Evolutionary conservation across 1,140 invertebrate species (phyloP), one percentile per base, ranked within the genome.

Genomic region (Anoplophora glabripennis): DNA sequence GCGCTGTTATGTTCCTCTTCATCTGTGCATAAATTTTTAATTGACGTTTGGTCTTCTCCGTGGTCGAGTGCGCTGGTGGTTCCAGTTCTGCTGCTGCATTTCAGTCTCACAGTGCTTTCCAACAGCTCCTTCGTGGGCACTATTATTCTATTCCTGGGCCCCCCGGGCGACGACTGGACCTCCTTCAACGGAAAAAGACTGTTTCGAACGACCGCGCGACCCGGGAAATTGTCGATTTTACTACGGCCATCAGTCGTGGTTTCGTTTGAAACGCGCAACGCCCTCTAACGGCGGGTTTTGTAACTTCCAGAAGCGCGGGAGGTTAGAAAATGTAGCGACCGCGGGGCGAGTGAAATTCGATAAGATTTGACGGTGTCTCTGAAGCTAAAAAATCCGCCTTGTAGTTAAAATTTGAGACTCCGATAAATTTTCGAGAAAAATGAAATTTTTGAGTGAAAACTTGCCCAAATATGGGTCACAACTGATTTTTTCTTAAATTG

Each of bases 21-120:
- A 46, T 46, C 44, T 46, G 17, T 14, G 44, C 44, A 46, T 46
- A 28, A 46, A 46, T 18, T 46, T 46, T 46, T 46, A 46, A 46
- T 46, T 46, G 17, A 15, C 28, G 18, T 46, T 46, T 46, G 44
- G 17, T 17, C 15, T 46, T 46, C 44, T 18, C 8, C 44, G 44
- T 21, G 12, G 44, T 46, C 21, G 21, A 5, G 3, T 28, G 21
- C 21, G 21, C 21, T 46, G 44, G 17, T 18, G 44, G 44, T 46
- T n/a, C 44, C 15, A 46, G 44, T 15, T 46, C 8, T 46, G 44
- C 17, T 46, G 44, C 44, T 46, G 44, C 15, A 46, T 8, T 46
- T 28, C 4, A 46, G 15, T 10, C 12, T 17, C 4, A 18, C 44
- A n/a, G 17, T 46, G 15, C 18, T 10, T 9, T 14, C 44, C n/a